Evolutionary conservation across 2,797 vertebrate species (phyloP), one percentile per base, ranked within the genome.

Genomic region (Phalloptychus januarius): DNA sequence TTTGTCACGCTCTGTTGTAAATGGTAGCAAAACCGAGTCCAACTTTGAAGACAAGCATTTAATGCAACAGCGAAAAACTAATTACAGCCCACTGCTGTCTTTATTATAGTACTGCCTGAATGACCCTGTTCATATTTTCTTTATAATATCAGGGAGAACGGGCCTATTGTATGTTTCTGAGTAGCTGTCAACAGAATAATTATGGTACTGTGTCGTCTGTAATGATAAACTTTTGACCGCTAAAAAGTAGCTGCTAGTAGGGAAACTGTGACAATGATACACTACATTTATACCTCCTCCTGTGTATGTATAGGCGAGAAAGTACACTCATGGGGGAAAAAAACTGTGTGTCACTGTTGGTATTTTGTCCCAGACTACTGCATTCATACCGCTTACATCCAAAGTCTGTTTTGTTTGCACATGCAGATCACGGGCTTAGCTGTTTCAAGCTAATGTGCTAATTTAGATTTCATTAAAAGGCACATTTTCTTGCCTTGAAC

Each of bases 1-100:
- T 89, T 88, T 88, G 85, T 90, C 83, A 82, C 81, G 71, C 65
- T 86, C 88, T 81, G 65, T 80, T 38, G 75, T 86, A 81, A 91
- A 91, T 79, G 75, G 44, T 84, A 89, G 81, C 82, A 88, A 88
- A 91, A 89, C 74, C 77, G 46, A 77, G 75, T 78, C 78, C 36
- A 71, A 46, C 80, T 82, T 84, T 88, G 76, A 89, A 86, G 85
- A 82, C 79, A 75, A 80, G 84, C 72, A 72, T 71, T 65, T 86
- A 79, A 54, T 20, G 23, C 81, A 84, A 75, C 82, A 78, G 48
- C 77, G 80, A 74, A 80, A 86, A 83, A 79, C 79, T 84, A 89
- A 88, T 92, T 87, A 88, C 73, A 77, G 42, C 31, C 71, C 25
- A 6, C 56, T 65, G 58, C 77, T 45, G 18, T 52, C 78, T 83